Percentiles rank a stretch among this genome's conserved stretches.
phyloP scores from a whole-genome alignment of 2,113 vertebrate genomes.

The Phalacrocorax aristotelis region DNA sequence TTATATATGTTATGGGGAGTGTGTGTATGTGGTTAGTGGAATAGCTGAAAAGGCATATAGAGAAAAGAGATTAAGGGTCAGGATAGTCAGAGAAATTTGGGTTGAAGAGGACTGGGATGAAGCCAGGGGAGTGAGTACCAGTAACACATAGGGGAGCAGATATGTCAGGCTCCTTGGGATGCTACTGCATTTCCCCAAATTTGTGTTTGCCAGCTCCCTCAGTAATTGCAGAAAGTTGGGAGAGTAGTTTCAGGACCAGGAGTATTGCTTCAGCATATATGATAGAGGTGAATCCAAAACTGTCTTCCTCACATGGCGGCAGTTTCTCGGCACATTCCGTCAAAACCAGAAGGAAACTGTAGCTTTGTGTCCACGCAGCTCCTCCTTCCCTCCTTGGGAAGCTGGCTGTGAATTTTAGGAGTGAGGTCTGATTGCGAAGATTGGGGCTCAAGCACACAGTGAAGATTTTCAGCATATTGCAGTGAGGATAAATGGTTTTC shows the following conservation, averaged over 20 bases:
- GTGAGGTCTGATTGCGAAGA: background rate
- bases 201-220: background rate
- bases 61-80: background rate
- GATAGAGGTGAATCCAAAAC: background rate
- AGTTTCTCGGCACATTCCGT: background rate
- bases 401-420: background rate
- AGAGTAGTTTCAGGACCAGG: background rate
- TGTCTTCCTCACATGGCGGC: rapidly evolving
- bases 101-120: background rate
- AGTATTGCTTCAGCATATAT: background rate
- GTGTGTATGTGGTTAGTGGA: background rate
- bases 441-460: background rate
- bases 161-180: background rate
- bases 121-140: background rate
- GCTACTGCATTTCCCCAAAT: background rate
- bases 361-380: background rate
- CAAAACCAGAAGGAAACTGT: background rate
- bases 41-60: background rate
- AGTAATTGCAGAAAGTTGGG: background rate
- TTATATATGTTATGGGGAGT: background rate
- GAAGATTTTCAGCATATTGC: background rate
- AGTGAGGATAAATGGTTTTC: background rate
- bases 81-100: background rate
- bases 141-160: background rate
- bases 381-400: background rate